Evolutionary conservation across 1,140 invertebrate species (phyloP).

Genomic region (Drosophila nikananu): DNA sequence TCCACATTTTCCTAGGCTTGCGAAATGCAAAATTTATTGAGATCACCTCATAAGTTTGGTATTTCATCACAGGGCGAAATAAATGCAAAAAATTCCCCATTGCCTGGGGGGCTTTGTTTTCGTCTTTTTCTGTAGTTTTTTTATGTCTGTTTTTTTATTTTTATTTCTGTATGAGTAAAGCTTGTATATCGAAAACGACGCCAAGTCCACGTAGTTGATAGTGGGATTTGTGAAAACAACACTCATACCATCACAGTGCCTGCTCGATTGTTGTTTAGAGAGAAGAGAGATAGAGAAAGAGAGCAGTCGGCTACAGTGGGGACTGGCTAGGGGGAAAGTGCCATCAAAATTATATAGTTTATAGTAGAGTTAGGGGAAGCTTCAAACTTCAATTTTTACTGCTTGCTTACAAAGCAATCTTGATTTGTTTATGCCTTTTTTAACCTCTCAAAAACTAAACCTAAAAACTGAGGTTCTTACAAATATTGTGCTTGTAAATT

Average conservation of each 20-base stretch:
- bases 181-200: conserved; percentile 29
- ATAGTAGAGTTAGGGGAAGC: not conserved
- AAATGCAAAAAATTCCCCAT: conserved; percentile 10
- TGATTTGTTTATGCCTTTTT: not conserved
- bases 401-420: not conserved
- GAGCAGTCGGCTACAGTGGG: conserved; percentile 11
- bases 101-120: conserved; percentile 10
- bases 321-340: not conserved
- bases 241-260: not conserved
- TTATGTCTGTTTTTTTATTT: not conserved
- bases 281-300: not conserved
- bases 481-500: not conserved
- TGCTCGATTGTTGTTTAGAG: not conserved
- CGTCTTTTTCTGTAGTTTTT: not conserved
- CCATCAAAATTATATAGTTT: not conserved
- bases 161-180: not conserved
- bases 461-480: not conserved
- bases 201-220: conserved; percentile 41
- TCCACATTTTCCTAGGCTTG: not conserved
- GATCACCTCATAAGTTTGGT: not conserved
- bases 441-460: not conserved
- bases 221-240: conserved; percentile 18
- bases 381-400: not conserved
- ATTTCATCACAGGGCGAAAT: conserved; percentile 63
- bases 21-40: conserved; percentile 17